Conservation (phyloP, 2,113 vertebrate genomes). For the Oncorhynchus masou region DNA sequence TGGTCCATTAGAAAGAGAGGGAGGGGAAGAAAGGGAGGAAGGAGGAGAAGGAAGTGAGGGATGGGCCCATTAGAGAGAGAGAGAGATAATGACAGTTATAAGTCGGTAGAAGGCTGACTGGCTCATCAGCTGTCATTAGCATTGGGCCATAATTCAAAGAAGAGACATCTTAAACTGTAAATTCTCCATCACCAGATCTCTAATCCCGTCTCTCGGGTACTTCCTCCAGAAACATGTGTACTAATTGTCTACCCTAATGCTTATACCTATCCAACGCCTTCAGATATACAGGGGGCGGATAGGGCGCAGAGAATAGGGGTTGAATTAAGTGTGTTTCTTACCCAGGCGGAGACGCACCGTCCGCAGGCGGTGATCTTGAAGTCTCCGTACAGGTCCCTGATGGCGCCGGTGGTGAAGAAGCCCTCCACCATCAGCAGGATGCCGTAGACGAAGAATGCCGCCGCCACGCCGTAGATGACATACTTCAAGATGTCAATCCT, state of each 20-base stretch:
- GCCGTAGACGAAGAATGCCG: conserved; percentile 96
- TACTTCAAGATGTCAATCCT: conserved; percentile 99
- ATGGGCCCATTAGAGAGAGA: background rate
- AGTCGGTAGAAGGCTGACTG: background rate
- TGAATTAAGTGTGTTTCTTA: conserved; percentile 63
- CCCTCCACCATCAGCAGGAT: conserved; percentile 97
- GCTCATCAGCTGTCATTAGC: too few species aligned
- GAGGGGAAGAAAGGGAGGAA: too few species aligned
- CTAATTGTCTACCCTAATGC: too few species aligned
- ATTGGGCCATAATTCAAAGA: too few species aligned
- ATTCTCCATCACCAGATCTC: too few species aligned
- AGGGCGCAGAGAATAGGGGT: too few species aligned
- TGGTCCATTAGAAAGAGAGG: background rate
- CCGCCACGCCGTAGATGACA: conserved; percentile 94
- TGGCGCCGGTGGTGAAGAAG: conserved; percentile 97
- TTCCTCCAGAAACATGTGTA: too few species aligned
- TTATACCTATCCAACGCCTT: too few species aligned
- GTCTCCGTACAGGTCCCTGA: conserved; percentile 94
- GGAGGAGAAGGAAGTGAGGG: background rate
- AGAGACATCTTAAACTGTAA: too few species aligned
- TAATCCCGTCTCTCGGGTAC: too few species aligned
- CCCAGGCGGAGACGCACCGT: conserved; percentile 93
- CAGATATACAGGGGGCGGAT: too few species aligned
- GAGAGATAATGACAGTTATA: background rate
- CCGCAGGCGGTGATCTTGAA: conserved; percentile 96